A percentile compares a stretch with the other conserved stretches of the same genome.
Conservation (phyloP, 2,888 invertebrate species). For the Spicauda simplicius region DNA sequence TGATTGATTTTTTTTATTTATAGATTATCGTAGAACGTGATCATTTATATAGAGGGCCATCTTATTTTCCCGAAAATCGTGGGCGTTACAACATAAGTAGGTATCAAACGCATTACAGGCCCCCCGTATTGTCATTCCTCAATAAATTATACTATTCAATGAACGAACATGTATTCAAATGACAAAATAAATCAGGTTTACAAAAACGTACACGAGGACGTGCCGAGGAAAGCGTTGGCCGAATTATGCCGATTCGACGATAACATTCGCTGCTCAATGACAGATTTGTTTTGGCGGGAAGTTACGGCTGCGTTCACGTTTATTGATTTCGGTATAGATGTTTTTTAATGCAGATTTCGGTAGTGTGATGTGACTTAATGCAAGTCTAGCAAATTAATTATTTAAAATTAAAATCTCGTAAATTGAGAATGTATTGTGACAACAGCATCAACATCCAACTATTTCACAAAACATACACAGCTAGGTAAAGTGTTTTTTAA, state of each 20-base stretch:
- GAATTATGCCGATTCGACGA: conserved; percentile 64
- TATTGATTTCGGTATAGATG: conserved; percentile 37
- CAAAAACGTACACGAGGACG: conserved; percentile 58
- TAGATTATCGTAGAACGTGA: conserved; percentile 20
- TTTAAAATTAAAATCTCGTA: too few species aligned
- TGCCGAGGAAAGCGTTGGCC: conserved; percentile 64
- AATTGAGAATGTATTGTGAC: too few species aligned
- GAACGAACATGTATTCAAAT: conserved; percentile 40
- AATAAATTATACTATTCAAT: conserved; percentile 43
- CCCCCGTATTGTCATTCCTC: conserved; percentile 35
- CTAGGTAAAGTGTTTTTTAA: too few species aligned
- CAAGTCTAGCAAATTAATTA: too few species aligned
- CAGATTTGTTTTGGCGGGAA: conserved; percentile 58
- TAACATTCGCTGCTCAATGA: conserved; percentile 47
- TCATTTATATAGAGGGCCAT: conserved; percentile 2
- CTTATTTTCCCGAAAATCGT: neutral
- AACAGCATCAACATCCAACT: too few species aligned
- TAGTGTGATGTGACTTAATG: too few species aligned
- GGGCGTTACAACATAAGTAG: conserved; percentile 23
- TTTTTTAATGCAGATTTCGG: neutral
- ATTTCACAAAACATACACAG: too few species aligned
- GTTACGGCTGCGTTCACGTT: conserved; percentile 31
- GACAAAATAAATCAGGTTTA: conserved; percentile 49
- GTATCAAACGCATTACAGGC: conserved; percentile 21
- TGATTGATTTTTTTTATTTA: too few species aligned